Evolutionary conservation across 64 coral and sea anemone genomes (phyloP), one percentile per base, ranked within the genome.

Genomic region (Montipora efflorescens): DNA sequence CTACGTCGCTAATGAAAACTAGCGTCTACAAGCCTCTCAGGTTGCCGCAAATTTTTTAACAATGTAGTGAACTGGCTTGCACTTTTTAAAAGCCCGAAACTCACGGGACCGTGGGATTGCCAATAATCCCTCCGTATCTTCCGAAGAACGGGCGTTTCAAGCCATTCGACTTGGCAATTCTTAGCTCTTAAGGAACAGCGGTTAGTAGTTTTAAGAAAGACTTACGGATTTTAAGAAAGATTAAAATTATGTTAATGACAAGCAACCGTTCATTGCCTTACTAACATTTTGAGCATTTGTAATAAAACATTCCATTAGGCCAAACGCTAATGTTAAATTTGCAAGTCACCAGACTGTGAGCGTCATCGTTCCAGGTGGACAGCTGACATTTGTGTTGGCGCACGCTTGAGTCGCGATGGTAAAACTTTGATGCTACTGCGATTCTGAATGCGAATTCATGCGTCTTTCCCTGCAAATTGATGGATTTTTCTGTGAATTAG

Each of bases 231-330:
- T 36, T 36, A 36, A 36, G 36, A 36, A 36, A 36, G 36, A 36
- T 36, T 57, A 57, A 8, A 57, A 8, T 57, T 11, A 57, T 57
- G 53, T 57, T 57, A 57, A 8, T 57, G 7, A 47, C 10, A 66
- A 28, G 0, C 28, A 23, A 66, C 21, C 3, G 8, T 13, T 28
- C 5, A 9, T 74, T 71, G 0, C 12, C 13, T 12, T 51, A 93
- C 92, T 80, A 21, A 93, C 92, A 93, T 57, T 43, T 47, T 13
- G 55, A 79, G 47, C 92, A 93, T 7, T 93, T 93, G 51, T 93
- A 93, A 52, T 84, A 93, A 28, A 93, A 93, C 92, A 93, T 49
- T 7, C 92, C 92, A 74, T 93, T 93, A 8, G 92, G 92, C 92
- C 92, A 93, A 25, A 93, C 92, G 10, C 83, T 77, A 28, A 93